A percentile compares a stretch with the other conserved stretches of the same genome.
phyloP scores from a whole-genome alignment of 1,140 invertebrate species.

The Calosoma granatense region DNA sequence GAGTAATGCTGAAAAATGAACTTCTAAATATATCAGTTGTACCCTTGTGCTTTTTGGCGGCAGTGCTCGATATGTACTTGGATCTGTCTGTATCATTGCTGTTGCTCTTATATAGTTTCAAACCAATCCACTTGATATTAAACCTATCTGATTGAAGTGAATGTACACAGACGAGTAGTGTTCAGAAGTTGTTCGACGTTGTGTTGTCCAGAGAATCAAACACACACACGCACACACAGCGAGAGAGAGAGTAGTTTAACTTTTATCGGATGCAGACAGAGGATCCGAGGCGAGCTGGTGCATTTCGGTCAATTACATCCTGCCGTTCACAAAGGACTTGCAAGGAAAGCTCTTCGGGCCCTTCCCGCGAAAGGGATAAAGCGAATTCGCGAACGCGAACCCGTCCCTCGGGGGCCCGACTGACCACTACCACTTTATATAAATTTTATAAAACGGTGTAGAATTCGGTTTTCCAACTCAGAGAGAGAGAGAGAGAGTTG shows the following conservation, averaged over 20 bases:
- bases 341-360: neutral
- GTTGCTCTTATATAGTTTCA: too few relatives aligned
- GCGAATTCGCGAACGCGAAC: neutral
- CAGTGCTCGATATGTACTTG: too few relatives aligned
- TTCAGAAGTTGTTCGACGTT: neutral
- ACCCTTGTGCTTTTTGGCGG: too few relatives aligned
- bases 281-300: neutral
- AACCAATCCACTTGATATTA: too few relatives aligned
- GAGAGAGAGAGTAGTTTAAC: neutral
- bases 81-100: too few relatives aligned
- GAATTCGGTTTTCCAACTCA: neutral
- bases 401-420: neutral
- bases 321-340: neutral
- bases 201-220: too few relatives aligned
- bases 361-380: neutral
- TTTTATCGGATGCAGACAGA: neutral
- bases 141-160: too few relatives aligned
- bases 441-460: neutral
- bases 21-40: too few relatives aligned
- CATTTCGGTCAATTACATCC: neutral
- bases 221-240: too few relatives aligned
- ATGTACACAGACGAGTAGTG: neutral
- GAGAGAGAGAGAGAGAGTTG: too few relatives aligned
- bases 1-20: too few relatives aligned
- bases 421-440: neutral